Percentiles rank a stretch among this genome's conserved stretches.
These are phyloP conservation scores for Gerosis bhagava DNA, from an alignment of 2,888 invertebrate genomes.

Conservation along the genomic window DNA sequence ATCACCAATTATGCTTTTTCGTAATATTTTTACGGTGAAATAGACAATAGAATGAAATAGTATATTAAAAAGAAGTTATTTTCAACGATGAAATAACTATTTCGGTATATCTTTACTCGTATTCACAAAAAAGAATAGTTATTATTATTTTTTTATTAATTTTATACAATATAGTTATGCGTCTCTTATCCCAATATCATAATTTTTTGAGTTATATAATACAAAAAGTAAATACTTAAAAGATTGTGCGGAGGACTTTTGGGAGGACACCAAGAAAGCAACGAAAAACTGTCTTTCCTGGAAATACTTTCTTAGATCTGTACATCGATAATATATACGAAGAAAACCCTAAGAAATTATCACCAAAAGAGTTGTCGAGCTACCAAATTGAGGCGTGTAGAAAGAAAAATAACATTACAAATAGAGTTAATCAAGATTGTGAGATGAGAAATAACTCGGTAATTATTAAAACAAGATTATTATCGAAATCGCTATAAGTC, in stretches of 20 bases:
- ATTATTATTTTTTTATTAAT: too few species aligned
- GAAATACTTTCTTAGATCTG: constrained; percentile 25
- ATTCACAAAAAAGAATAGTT: too few species aligned
- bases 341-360: constrained; percentile 30
- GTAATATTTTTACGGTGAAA: neutral
- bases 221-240: too few species aligned
- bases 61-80: neutral
- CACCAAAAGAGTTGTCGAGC: constrained; percentile 66
- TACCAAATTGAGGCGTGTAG: constrained; percentile 64
- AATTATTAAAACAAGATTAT: constrained; percentile 80
- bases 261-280: constrained; percentile 21
- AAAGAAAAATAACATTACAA: constrained; percentile 74
- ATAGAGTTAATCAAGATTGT: constrained; percentile 74
- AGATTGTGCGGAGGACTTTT: constrained; percentile 21
- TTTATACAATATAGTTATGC: too few species aligned
- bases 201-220: too few species aligned
- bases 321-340: constrained; percentile 29
- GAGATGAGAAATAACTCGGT: constrained; percentile 71
- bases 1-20: constrained; percentile 19
- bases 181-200: too few species aligned
- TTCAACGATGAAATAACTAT: constrained; percentile 5
- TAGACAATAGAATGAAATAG: neutral
- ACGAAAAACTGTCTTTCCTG: constrained; percentile 14
- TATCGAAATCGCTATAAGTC: constrained; percentile 76
- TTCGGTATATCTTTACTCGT: too few species aligned